phyloP scores from a whole-genome alignment of 2,888 invertebrate genomes.

The Psylliodes chrysocephalus region DNA sequence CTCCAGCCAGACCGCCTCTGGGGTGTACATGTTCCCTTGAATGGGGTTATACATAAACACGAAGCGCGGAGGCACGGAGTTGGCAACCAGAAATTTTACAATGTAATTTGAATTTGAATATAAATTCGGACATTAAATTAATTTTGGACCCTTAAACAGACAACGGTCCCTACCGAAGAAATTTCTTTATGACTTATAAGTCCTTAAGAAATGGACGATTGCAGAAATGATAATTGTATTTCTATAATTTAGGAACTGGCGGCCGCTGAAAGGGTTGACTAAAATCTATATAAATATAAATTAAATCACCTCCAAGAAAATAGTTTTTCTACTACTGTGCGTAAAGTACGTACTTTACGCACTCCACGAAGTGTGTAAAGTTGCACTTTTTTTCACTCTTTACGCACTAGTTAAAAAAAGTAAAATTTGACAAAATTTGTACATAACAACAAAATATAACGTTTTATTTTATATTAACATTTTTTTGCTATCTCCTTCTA shows the following conservation, averaged over 20 bases:
- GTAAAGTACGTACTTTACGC: too few relatives aligned
- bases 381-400: too few relatives aligned
- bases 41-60: background rate
- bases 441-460: too few relatives aligned
- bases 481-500: too few relatives aligned
- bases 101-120: constrained; percentile 17
- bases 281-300: too few relatives aligned
- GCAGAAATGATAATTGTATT: constrained; percentile 2
- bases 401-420: too few relatives aligned
- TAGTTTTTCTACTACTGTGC: too few relatives aligned
- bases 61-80: background rate
- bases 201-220: constrained; percentile 8
- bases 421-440: too few relatives aligned
- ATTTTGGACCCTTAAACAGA: constrained; percentile 6
- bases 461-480: too few relatives aligned
- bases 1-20: background rate
- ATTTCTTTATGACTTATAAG: constrained; percentile 1
- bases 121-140: constrained; percentile 22
- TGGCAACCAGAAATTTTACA: constrained; percentile 9
- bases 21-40: background rate
- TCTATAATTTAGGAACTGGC: background rate
- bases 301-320: too few relatives aligned
- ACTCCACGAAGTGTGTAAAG: too few relatives aligned
- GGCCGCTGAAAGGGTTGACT: too few relatives aligned
- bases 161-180: background rate